Percentiles rank a stretch among this genome's conserved stretches.
These are phyloP conservation scores for Pitta sordida DNA, from an alignment of 2,113 vertebrate species.

Conservation along the genomic window DNA sequence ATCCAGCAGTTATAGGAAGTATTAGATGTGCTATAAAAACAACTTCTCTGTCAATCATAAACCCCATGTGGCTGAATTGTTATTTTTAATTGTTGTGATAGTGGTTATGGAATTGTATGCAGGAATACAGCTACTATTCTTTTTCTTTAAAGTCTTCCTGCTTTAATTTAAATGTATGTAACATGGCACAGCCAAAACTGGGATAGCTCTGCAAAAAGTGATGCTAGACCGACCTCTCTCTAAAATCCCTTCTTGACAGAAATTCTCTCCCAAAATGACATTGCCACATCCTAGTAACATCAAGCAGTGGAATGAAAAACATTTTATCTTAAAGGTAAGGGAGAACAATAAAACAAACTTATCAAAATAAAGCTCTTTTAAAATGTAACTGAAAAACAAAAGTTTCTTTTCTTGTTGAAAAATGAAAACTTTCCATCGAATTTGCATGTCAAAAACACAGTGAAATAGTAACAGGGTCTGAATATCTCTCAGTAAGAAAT, in stretches of 20 bases:
- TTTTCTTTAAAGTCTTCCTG: neutral
- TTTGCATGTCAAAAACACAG: neutral
- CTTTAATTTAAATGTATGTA: neutral
- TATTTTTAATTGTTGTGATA: neutral
- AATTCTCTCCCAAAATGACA: neutral
- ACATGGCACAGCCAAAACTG: neutral
- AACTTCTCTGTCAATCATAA: neutral
- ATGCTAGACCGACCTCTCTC: neutral
- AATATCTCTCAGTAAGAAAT: neutral
- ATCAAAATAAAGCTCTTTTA: neutral
- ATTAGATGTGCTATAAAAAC: neutral
- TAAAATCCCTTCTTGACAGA: neutral
- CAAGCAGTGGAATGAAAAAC: neutral
- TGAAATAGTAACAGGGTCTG: neutral
- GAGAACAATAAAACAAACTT: neutral
- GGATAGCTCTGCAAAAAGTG: neutral
- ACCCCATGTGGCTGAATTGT: neutral
- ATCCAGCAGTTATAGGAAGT: neutral
- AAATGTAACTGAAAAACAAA: neutral
- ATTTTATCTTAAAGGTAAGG: neutral
- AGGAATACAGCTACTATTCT: rapidly evolving
- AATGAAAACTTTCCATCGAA: neutral
- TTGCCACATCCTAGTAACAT: neutral
- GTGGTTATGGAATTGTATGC: neutral
- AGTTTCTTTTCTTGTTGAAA: neutral